Evolutionary conservation across 2,888 invertebrate species (phyloP).

Genomic region (Chalcis sispes): DNA sequence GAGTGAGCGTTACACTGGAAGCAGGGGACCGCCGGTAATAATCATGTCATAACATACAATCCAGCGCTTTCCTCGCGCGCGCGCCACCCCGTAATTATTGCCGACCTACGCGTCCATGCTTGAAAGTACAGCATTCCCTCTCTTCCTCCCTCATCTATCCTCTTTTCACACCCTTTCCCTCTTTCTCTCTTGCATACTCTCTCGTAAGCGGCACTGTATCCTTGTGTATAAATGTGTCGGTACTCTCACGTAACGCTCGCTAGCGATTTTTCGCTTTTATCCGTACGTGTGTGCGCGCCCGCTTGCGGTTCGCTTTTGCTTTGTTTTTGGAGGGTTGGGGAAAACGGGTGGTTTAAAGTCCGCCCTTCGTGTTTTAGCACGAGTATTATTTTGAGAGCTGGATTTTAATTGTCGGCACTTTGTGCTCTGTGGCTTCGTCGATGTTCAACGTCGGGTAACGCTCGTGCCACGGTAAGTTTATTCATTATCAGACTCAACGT

Average conservation of each 20-base stretch:
- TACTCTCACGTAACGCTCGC: conserved; percentile 2
- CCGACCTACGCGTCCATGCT: conserved; percentile 48
- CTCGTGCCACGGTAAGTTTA: neutral
- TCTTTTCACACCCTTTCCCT: conserved; percentile 45
- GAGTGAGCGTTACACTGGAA: conserved; percentile 58
- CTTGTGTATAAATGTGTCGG: neutral
- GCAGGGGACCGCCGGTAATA: conserved; percentile 60
- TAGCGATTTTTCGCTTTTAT: conserved; percentile 27
- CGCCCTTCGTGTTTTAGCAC: neutral
- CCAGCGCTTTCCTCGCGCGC: conserved; percentile 62
- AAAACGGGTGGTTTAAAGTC: too few species aligned
- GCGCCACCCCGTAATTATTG: conserved; percentile 64
- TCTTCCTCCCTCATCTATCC: neutral
- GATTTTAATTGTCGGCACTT: conserved; percentile 25
- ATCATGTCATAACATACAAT: conserved; percentile 68
- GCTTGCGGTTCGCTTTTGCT: conserved; percentile 2
- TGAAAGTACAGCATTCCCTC: neutral
- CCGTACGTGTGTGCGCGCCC: neutral
- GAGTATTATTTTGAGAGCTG: neutral
- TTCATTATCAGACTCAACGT: too few species aligned
- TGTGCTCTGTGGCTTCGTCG: neutral
- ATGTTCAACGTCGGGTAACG: neutral
- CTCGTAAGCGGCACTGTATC: conserved; percentile 36
- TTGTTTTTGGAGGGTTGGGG: conserved; percentile 20
- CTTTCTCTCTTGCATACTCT: conserved; percentile 44